Conservation (phyloP, 1,140 invertebrate genomes). For the Acromyrmex charruanus region DNA sequence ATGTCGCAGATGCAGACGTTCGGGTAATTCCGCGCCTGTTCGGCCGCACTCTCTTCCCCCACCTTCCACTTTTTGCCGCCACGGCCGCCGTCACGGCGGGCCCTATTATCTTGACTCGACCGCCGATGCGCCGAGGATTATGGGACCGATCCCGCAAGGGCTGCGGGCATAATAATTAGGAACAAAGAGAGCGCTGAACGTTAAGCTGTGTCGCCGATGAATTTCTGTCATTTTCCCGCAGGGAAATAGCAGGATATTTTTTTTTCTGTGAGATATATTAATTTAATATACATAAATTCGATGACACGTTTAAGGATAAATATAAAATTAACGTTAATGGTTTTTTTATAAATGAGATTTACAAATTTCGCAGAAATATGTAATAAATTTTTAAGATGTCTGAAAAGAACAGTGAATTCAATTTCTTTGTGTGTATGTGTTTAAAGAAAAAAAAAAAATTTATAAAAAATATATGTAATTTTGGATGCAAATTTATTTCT, state of each 20-base stretch:
- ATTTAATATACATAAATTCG: too few relatives aligned
- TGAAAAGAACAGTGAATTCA: background rate
- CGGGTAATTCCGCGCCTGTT: background rate
- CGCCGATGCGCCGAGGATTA: slow-evolving; percentile 51
- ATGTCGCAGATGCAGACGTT: background rate
- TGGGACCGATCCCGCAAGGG: slow-evolving; percentile 28
- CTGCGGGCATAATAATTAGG: slow-evolving; percentile 49
- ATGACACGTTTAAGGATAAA: background rate
- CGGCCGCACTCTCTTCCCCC: background rate
- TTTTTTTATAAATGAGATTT: background rate
- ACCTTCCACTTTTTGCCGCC: slow-evolving; percentile 37
- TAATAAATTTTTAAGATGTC: background rate
- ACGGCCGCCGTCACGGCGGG: slow-evolving; percentile 32
- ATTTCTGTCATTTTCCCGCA: slow-evolving; percentile 27
- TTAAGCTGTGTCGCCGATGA: background rate
- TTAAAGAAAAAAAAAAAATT: background rate
- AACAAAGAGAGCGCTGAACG: slow-evolving; percentile 52
- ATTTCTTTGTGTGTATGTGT: background rate
- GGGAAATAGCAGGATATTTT: background rate
- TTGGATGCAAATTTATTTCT: background rate
- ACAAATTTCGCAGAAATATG: background rate
- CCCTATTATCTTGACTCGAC: slow-evolving; percentile 48
- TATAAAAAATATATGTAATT: background rate
- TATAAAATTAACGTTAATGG: background rate
- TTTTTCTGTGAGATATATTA: background rate